Evolutionary conservation across 2,888 invertebrate genomes (phyloP).

Genomic region (Colostygia pectinataria): DNA sequence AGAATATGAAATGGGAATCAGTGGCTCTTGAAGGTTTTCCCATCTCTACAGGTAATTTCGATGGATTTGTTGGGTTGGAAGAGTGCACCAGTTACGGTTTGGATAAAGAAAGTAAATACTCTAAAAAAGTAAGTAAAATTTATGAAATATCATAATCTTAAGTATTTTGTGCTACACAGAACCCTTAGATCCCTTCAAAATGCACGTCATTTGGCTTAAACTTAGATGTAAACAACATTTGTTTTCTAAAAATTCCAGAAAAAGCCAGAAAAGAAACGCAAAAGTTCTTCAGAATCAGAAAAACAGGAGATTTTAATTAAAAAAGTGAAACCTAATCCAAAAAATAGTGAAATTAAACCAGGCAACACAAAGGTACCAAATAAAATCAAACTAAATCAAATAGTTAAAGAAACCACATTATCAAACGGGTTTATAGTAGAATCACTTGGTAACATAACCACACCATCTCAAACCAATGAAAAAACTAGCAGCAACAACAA

Average conservation of each 20-base stretch:
- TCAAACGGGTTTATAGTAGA: conserved; percentile 70
- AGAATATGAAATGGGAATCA: conserved; percentile 84
- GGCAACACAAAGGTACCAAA: conserved; percentile 9
- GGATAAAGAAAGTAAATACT: conserved; percentile 61
- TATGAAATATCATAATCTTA: too few species aligned
- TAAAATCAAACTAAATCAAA: conserved; percentile 4
- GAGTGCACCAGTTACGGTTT: conserved; percentile 88
- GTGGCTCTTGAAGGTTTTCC: conserved; percentile 84
- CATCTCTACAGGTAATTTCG: conserved; percentile 70
- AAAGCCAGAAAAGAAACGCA: conserved; percentile 40
- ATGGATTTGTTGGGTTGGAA: conserved; percentile 90
- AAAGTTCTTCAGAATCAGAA: conserved; percentile 41
- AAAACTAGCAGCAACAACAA: conserved; percentile 18
- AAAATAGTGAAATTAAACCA: conserved; percentile 29
- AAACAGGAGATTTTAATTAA: conserved; percentile 38
- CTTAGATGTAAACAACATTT: conserved; percentile 2
- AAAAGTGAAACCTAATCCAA: conserved; percentile 41
- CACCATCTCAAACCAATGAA: conserved; percentile 57
- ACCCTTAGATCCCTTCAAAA: too few species aligned
- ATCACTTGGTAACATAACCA: conserved; percentile 42
- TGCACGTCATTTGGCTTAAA: too few species aligned
- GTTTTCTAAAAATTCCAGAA: conserved; percentile 40
- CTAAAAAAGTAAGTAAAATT: conserved; percentile 57
- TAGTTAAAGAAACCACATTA: conserved; percentile 29
- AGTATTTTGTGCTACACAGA: too few species aligned